Percentiles rank a stretch among this genome's conserved stretches.
Evolutionary conservation across 2,797 vertebrate species (phyloP).

Genomic region (Bradypus variegatus): DNA sequence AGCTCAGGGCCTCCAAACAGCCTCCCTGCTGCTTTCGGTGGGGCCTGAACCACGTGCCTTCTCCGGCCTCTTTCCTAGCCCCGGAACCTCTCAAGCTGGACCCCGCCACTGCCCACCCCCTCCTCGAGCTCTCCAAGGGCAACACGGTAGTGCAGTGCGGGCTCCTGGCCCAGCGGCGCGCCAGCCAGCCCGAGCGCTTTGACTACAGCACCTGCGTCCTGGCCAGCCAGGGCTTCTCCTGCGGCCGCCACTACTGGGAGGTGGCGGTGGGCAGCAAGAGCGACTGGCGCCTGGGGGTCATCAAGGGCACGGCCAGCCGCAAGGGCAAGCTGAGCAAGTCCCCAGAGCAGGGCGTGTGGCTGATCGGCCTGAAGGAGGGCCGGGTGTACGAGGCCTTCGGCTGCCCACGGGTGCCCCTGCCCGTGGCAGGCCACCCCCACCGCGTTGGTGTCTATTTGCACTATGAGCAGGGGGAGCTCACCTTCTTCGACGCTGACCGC

Average conservation of each 20-base stretch:
- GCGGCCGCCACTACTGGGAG: conserved; percentile 87
- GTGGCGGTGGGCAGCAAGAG: conserved; percentile 80
- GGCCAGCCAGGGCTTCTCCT: conserved; percentile 80
- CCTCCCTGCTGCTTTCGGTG: neutral
- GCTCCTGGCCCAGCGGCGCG: conserved; percentile 68
- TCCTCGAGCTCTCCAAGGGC: conserved; percentile 78
- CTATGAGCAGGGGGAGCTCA: conserved; percentile 79
- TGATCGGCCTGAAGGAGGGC: conserved; percentile 81
- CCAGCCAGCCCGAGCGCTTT: conserved; percentile 81
- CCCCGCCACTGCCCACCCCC: conserved; percentile 79
- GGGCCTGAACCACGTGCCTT: neutral
- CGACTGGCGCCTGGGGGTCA: conserved; percentile 81
- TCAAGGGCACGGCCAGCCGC: conserved; percentile 78
- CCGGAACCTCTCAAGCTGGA: conserved; percentile 80
- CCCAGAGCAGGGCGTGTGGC: conserved; percentile 81
- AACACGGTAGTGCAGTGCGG: conserved; percentile 77
- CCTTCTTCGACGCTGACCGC: conserved; percentile 80
- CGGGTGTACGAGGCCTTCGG: conserved; percentile 80
- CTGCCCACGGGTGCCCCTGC: conserved; percentile 71
- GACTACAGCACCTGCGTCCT: conserved; percentile 82
- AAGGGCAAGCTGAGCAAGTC: conserved; percentile 81
- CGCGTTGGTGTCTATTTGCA: conserved; percentile 81
- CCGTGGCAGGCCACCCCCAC: conserved; percentile 68
- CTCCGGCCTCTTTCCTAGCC: conserved; percentile 64
- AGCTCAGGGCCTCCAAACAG: neutral